Conservation (phyloP, 2,113 vertebrate species). For the Abramis brama region DNA sequence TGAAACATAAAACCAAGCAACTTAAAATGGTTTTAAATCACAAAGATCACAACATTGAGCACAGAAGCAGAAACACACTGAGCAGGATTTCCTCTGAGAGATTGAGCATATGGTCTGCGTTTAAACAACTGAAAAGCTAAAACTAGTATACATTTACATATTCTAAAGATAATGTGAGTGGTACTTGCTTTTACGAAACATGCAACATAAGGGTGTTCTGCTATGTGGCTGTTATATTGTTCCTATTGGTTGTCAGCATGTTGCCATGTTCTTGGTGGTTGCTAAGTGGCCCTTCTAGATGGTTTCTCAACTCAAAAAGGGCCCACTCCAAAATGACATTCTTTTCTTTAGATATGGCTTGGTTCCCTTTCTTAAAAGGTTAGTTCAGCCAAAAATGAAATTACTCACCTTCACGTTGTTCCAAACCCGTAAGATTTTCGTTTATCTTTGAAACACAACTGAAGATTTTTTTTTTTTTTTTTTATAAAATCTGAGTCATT, state of each 20-base stretch:
- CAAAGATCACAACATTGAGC: constrained; percentile 50
- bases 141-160: not conserved
- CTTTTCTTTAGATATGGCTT: not conserved
- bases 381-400: no score
- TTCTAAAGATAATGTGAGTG: not conserved
- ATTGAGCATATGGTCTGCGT: not conserved
- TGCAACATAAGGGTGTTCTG: not conserved
- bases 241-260: not conserved
- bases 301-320: not conserved
- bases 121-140: not conserved
- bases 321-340: not conserved
- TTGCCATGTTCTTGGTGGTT: not conserved
- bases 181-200: not conserved
- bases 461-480: no score
- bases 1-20: constrained; percentile 49
- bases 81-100: constrained; percentile 57
- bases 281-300: not conserved
- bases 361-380: not conserved
- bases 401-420: no score
- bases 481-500: no score
- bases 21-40: constrained; percentile 32
- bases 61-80: constrained; percentile 35
- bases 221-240: not conserved
- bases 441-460: no score
- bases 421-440: no score